Conservation (phyloP, 2,797 vertebrate species). For the Euphonia xanthogaster region DNA sequence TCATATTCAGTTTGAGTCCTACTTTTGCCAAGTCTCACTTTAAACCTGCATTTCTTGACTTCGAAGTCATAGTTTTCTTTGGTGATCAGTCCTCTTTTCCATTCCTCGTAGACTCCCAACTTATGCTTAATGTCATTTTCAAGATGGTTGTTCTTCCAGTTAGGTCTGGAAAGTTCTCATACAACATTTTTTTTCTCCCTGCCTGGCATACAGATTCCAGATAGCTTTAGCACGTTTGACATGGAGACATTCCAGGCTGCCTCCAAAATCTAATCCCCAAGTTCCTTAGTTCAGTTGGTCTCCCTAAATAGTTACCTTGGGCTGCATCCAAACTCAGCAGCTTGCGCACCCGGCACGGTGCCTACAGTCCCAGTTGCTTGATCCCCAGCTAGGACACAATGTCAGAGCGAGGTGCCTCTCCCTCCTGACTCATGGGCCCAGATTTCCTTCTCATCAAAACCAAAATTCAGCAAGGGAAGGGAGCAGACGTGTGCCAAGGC, state of each 20-base stretch:
- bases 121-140: conserved; percentile 37
- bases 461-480: neutral
- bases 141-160: conserved; percentile 41
- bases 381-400: conserved; percentile 5
- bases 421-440: conserved; percentile 14
- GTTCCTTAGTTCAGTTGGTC: conserved; percentile 19
- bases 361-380: neutral
- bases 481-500: neutral
- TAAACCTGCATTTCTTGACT: conserved; percentile 29
- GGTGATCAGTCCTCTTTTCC: conserved; percentile 29
- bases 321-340: conserved; percentile 53
- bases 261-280: conserved; percentile 44
- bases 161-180: conserved; percentile 19
- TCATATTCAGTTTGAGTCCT: neutral
- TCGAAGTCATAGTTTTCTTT: conserved; percentile 37
- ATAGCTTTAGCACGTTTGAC: conserved; percentile 64
- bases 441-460: neutral
- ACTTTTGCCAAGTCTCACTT: conserved; percentile 8
- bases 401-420: neutral
- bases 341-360: neutral
- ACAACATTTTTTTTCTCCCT: neutral
- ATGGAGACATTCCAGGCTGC: conserved; percentile 55
- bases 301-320: conserved; percentile 69
- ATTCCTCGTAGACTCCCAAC: neutral
- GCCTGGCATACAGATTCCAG: conserved; percentile 41